These are phyloP conservation scores for Coranthus polyacanthus DNA, from an alignment of 2,797 vertebrate genomes.

Conservation along the genomic window DNA sequence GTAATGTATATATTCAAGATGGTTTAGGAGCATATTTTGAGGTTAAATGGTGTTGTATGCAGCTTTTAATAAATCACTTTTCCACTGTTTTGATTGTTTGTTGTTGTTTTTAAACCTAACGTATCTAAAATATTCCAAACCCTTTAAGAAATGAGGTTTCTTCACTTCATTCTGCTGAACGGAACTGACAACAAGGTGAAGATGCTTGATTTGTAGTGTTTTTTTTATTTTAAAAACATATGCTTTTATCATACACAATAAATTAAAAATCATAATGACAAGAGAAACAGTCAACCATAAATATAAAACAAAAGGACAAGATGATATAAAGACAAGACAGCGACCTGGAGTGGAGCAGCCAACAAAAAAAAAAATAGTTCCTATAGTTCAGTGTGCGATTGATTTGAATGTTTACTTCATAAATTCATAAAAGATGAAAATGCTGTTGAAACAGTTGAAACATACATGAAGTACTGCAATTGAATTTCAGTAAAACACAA, in stretches of 20 bases:
- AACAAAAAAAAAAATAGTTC: slow-evolving; percentile 42
- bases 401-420: slow-evolving; percentile 32
- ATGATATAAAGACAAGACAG: slow-evolving; percentile 50
- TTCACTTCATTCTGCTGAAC: background rate
- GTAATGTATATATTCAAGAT: slow-evolving; percentile 22
- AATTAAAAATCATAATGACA: slow-evolving; percentile 75
- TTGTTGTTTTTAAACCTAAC: background rate
- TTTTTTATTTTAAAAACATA: slow-evolving; percentile 83
- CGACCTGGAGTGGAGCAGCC: slow-evolving; percentile 29
- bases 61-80: slow-evolving; percentile 58
- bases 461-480: background rate
- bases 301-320: slow-evolving; percentile 50
- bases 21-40: slow-evolving; percentile 3
- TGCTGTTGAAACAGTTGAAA: background rate
- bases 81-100: slow-evolving; percentile 1
- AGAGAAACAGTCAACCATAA: slow-evolving; percentile 44
- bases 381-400: slow-evolving; percentile 35
- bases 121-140: background rate
- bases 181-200: background rate
- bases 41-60: slow-evolving; percentile 8
- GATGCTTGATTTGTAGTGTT: slow-evolving; percentile 36
- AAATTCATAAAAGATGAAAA: background rate
- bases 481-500: too few relatives aligned
- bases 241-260: slow-evolving; percentile 78
- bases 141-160: too few relatives aligned